Evolutionary conservation across 2,888 invertebrate genomes (phyloP), one percentile per base, ranked within the genome.

Genomic region (Caenorhabditis auriculariae): DNA sequence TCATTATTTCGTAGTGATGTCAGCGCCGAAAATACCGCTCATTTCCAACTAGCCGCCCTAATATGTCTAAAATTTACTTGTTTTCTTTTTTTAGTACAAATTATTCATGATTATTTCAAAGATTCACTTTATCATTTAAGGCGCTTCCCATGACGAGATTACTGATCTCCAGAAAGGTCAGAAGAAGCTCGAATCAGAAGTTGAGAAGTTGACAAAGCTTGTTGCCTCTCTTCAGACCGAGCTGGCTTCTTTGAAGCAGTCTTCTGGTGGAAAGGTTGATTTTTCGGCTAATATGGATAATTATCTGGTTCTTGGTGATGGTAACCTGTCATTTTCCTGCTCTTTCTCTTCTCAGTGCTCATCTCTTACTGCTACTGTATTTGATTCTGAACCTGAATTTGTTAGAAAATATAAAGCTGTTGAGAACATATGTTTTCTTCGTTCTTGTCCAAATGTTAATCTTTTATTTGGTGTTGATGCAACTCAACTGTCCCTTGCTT

Each of bases 281-380:
- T 9, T 28, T 32, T 32, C 38, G 1, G 37, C 45, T 15, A 42
- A n/a, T n/a, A n/a, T n/a, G n/a, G n/a, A n/a, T n/a, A n/a, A n/a
- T n/a, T n/a, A 60, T 21, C 44, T 73, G 35, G 57, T 73, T 39
- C 55, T 73, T 7, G 72, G 70, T 29, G 72, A 73, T 28, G 72
- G 72, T 19, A 70, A 73, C 57, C 58, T 73, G 1, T 64, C 70
- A 17, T 73, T 73, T 49, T 69, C 72, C 0, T 49, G 63, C 4
- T 48, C 66, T 2, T 39, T 68, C 26, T 64, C 70, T 5, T 19
- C 38, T 17, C 49, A 42, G 23, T 27, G 41, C 29, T 38, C 32
- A 24, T 27, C 23, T 7, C 48, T 65, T 19, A 61, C 60, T 29
- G 64, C 68, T 32, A 70, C 68, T 5, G 70, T 72, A 39, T 60